phyloP scores from a whole-genome alignment of 2,797 vertebrate species.

The Anguilla marmorata region DNA sequence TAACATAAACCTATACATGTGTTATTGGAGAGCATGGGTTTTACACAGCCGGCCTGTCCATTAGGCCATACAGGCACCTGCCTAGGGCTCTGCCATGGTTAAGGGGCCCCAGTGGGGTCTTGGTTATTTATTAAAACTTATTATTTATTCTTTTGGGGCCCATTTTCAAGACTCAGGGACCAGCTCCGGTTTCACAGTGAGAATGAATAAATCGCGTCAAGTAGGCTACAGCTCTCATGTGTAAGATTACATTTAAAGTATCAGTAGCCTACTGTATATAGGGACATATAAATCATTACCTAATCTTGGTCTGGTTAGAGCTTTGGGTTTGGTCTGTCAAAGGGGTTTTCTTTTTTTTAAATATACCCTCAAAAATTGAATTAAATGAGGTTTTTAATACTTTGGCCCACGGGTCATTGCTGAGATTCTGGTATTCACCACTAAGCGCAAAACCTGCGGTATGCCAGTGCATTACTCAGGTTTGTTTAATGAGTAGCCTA shows the following conservation, averaged over 20 bases:
- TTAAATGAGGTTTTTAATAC: background rate
- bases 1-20: background rate
- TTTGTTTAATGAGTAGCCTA: too few species aligned
- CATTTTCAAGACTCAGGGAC: too few species aligned
- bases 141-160: too few species aligned
- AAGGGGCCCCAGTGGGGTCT: too few species aligned
- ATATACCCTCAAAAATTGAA: background rate
- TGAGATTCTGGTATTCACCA: background rate
- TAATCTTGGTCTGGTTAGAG: background rate
- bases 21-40: too few species aligned
- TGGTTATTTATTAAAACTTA: too few species aligned
- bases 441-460: too few species aligned
- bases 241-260: background rate
- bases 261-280: background rate
- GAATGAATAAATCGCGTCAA: background rate
- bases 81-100: too few species aligned
- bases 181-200: background rate
- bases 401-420: background rate
- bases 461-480: too few species aligned
- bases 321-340: background rate
- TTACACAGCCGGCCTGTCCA: too few species aligned
- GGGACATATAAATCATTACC: background rate
- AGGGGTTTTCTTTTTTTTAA: background rate
- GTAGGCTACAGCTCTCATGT: background rate
- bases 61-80: too few species aligned